Conservation (phyloP, 2,113 vertebrate species). For the Dipodomys stephensi region DNA sequence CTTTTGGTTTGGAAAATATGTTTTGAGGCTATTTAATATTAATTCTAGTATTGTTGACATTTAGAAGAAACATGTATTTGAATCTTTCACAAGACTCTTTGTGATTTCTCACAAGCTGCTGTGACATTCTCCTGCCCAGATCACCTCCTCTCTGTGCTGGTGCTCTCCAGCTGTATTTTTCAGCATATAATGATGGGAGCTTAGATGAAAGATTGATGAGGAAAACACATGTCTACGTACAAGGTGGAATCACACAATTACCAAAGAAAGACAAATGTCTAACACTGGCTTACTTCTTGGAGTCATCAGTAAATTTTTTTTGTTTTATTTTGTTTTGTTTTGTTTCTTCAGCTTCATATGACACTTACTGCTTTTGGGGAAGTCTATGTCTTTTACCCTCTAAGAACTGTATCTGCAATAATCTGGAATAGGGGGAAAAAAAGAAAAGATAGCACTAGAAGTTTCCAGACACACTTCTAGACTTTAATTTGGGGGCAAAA, state of each 20-base stretch:
- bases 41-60: conserved; percentile 33
- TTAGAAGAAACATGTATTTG: conserved; percentile 8
- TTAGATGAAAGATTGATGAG: not conserved
- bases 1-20: not conserved
- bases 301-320: not conserved
- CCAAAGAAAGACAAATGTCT: not conserved
- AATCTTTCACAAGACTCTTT: not conserved
- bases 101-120: not conserved
- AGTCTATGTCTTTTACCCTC: too few species aligned
- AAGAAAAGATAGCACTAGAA: not conserved
- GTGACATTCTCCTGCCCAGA: not conserved
- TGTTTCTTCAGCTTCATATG: too few species aligned
- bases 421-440: not conserved
- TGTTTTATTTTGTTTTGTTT: not conserved
- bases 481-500: conserved; percentile 42
- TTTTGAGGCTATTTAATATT: not conserved
- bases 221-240: fast-evolving
- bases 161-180: not conserved
- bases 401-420: too few species aligned
- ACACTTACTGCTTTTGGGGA: too few species aligned
- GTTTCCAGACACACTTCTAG: not conserved
- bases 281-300: not conserved
- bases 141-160: not conserved
- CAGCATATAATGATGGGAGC: not conserved
- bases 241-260: not conserved